Percentiles rank a stretch among this genome's conserved stretches.
These are phyloP conservation scores for Rattus norvegicus DNA, from an alignment of 2,113 vertebrate genomes.

Conservation along the genomic window GRCr8 NC_086039.1:88470501-88471000, in stretches of 20 bases:
- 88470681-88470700: neutral
- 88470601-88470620: neutral
- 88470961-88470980: constrained; percentile 66
- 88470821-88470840: constrained; percentile 51
- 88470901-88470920: constrained; percentile 76
- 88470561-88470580: neutral
- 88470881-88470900: constrained; percentile 1
- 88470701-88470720: neutral
- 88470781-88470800: neutral
- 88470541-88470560: neutral
- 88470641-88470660: neutral
- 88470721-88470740: neutral
- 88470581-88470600: neutral
- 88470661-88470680: neutral
- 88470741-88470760: neutral
- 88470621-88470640: neutral
- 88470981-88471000: constrained; percentile 70
- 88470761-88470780: constrained; percentile 32
- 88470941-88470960: constrained; percentile 70
- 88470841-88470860: constrained; percentile 51
- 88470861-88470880: constrained; percentile 35
- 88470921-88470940: constrained; percentile 67
- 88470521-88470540: too few relatives aligned
- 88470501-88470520: neutral
- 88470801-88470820: constrained; percentile 2